Base-by-base conservation (phyloP, 2,797 vertebrate genomes). In the Oryzias sinensis region DNA sequence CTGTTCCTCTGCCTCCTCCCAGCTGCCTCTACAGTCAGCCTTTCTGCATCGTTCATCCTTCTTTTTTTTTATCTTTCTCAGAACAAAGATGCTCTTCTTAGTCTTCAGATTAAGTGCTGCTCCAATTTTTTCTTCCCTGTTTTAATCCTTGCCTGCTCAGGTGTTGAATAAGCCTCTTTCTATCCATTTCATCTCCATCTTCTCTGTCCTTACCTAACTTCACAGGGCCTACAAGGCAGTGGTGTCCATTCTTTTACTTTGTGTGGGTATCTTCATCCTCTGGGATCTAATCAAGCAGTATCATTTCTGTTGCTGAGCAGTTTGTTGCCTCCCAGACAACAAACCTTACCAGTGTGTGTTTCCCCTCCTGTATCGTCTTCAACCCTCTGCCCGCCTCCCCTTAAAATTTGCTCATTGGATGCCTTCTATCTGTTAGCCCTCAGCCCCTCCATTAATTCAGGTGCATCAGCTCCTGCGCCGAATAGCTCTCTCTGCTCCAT, bases 241-340 rank as follows among this genome's bases (percentile, higher is more conserved):
- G 58, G 25, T 74, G 56, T 67, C 80, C 43, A 68, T 45, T 62
- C 59, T 56, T 66, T 58, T 50, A 48, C 73, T 87, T 84, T 89
- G 80, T 87, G 84, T 83, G 78, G 68, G 70, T 86, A 85, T 86
- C 76, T 58, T 24, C 75, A 63, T 76, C 86, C 76, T 83, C 62
- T 70, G 81, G 87, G 87, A 90, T 69, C 85, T 87, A 88, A 90
- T 89, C 85, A 88, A 78, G 87, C 86, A 72, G 84, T 87, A 90
- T 87, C 82, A 87, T 89, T 87, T 79, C 87, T 81, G 81, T 77
- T 83, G 78, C 74, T 44, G 37, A 78, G 55, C 72, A 72, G 71
- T 77, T 73, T 56, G 74, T 77, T 72, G 71, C 49, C 58, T 56
- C 72, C 59, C 70, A 64, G 57, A 73, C 76, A 60, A 63, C 73